Evolutionary conservation across 1,140 invertebrate species (phyloP), one percentile per base, ranked within the genome.

Genomic region (Gyrodactylus bullatarudis): DNA sequence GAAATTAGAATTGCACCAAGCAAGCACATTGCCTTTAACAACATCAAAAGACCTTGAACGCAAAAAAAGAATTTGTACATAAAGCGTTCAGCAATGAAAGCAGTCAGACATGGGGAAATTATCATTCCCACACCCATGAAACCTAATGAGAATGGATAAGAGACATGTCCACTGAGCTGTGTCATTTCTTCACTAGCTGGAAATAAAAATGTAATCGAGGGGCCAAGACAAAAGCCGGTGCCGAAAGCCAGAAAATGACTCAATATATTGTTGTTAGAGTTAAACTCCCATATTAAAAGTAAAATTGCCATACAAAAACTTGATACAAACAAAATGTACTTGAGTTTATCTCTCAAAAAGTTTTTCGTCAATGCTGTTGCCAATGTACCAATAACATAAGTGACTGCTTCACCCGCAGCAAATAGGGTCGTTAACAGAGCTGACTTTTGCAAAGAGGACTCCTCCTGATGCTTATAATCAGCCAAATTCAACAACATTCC

Each of bases 161-260:
- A 24, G 1, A 73, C 21, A 26, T 73, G 34, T 2, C 72, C 72
- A 23, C 20, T 22, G 2, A 73, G 26, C 21, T 24, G 34, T 1
- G 72, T 73, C 72, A 73, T 73, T 69, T 73, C 72, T 26, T 73
- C 72, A 71, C 72, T 26, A 20, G 72, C 72, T 69, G 72, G 72
- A 26, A 73, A 73, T 24, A 73, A 26, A 73, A 73, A 73, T 20
- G 72, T 73, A 1, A 73, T 73, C 2, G 22, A 26, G 1, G 72
- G 72, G 1, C 72, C 72, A 23, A 73, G 34, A 69, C 21, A 34
- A 26, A 73, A 73, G 68, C 72, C 72, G 1, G 72, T 27, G 1
- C 1, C 22, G 26, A 68, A 73, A 26, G 54, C 25, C 20, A 73
- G 68, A 26, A 73, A 71, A 54, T 34, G 23, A 22, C 20, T 34